Conservation (phyloP, 2,888 invertebrate genomes). For the Aporophyla lueneburgensis region DNA sequence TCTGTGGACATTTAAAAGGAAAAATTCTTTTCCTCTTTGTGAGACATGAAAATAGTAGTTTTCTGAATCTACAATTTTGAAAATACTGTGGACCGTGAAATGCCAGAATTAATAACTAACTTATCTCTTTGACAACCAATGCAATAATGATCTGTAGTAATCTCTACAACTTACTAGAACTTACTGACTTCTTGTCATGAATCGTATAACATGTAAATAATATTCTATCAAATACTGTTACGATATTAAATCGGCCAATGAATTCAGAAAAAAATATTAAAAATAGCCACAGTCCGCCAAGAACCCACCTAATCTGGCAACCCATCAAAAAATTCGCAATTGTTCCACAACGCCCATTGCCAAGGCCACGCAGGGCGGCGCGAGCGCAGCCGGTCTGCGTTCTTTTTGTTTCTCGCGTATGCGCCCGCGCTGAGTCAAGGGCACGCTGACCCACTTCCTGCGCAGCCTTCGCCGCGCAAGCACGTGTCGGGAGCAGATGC, state of each 20-base stretch:
- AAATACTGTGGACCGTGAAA: too few relatives aligned
- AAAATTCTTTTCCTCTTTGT: neutral
- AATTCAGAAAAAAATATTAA: neutral
- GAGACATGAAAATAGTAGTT: neutral
- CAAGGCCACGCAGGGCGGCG: slow-evolving; percentile 74
- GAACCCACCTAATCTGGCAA: slow-evolving; percentile 62
- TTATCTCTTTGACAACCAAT: too few relatives aligned
- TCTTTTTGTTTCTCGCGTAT: slow-evolving; percentile 65
- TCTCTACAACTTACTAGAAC: too few relatives aligned
- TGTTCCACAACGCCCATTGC: slow-evolving; percentile 68
- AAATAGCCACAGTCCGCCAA: slow-evolving; percentile 5
- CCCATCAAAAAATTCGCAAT: slow-evolving; percentile 68
- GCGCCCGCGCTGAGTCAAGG: slow-evolving; percentile 78
- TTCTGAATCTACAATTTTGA: too few relatives aligned
- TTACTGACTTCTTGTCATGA: neutral
- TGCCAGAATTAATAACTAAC: too few relatives aligned
- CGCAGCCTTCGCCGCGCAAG: slow-evolving; percentile 76
- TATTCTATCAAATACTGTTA: too few relatives aligned
- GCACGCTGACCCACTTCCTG: slow-evolving; percentile 84
- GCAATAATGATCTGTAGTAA: too few relatives aligned
- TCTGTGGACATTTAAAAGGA: neutral
- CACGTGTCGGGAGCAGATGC: slow-evolving; percentile 75
- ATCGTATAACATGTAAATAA: too few relatives aligned
- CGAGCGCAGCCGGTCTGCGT: slow-evolving; percentile 70
- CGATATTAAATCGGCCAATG: too few relatives aligned